Evolutionary conservation across 1,140 invertebrate genomes (phyloP).

Genomic region (Zophobas atratus): DNA sequence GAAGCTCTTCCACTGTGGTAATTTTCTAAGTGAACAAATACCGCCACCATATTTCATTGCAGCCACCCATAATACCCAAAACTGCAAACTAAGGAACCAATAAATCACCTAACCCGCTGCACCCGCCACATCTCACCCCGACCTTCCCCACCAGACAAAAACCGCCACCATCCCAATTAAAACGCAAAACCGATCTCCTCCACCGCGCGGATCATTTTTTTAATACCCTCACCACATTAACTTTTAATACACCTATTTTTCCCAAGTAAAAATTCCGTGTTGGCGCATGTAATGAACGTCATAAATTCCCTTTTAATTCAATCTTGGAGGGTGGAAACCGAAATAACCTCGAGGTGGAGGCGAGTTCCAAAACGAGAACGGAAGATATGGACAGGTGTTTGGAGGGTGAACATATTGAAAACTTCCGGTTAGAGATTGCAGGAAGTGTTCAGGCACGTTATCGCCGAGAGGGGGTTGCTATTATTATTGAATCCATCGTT

Average conservation of each 20-base stretch:
- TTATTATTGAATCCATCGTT: slow-evolving; percentile 43
- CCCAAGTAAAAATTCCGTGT: slow-evolving; percentile 26
- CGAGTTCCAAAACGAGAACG: slow-evolving; percentile 31
- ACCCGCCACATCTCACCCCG: too few species aligned
- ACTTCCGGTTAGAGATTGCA: slow-evolving; percentile 50
- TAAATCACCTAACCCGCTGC: too few species aligned
- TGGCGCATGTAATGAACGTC: slow-evolving; percentile 5
- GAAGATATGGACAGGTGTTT: slow-evolving; percentile 34
- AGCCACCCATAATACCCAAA: too few species aligned
- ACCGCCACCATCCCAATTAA: too few species aligned
- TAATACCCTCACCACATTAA: background rate
- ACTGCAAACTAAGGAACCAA: too few species aligned
- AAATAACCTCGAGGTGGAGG: slow-evolving; percentile 28
- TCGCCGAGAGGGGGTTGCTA: slow-evolving; percentile 30
- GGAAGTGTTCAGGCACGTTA: slow-evolving; percentile 49
- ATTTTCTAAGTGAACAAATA: too few species aligned
- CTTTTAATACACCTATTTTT: background rate
- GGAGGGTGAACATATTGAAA: slow-evolving; percentile 49
- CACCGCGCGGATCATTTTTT: background rate
- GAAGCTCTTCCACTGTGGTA: too few species aligned
- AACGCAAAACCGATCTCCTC: background rate
- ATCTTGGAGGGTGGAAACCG: slow-evolving; percentile 23
- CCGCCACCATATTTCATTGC: too few species aligned
- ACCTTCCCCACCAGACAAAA: too few species aligned
- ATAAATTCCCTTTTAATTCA: slow-evolving; percentile 37